Evolutionary conservation across 2,888 invertebrate species (phyloP), one percentile per base, ranked within the genome.

Genomic region (Hypolimnas misippus): DNA sequence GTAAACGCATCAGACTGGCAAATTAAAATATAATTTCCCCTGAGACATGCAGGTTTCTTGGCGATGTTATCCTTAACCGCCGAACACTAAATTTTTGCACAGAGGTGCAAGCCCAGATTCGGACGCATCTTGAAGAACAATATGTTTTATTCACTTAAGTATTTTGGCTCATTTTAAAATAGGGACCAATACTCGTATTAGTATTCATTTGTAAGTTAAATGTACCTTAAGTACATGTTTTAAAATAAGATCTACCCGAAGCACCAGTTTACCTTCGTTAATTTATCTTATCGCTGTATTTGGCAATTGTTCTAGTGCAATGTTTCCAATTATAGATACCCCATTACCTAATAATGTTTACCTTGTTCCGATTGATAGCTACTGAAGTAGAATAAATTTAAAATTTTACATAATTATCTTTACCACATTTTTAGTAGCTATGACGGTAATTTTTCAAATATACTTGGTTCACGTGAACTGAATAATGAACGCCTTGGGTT

Each of bases 281-380:
- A 38, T 16, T 51, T 66, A 66, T 66, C 63, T 68, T 59, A 68
- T 68, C 66, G 19, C 8, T 17, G 49, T 61, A 59, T 60, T 63
- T 62, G 57, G 59, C 53, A 66, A 62, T 50, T 55, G 46, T 40
- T 60, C 29, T 46, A 52, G 44, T 51, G 25, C 19, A 55, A 42
- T 46, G 16, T 59, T 63, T 44, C 51, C 51, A 12, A 44, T 51
- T 35, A 19, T 29, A 44, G 29, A 38, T 46, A 53, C 40, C 16
- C 14, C 31, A 40, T 38, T 50, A 46, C 53, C n/a, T 29, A 59
- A n/a, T n/a, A n/a, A 46, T 16, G 53, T 61, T 63, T 42, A 63
- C 63, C 63, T 66, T 57, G 62, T 42, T 21, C 29, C 19, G 55
- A 46, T 51, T 53, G 53, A 53, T 44, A 58, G 17, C 10, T 42